These are phyloP conservation scores for Diachrysia chrysitis DNA, from an alignment of 2,888 invertebrate genomes.

Conservation along the genomic window DNA sequence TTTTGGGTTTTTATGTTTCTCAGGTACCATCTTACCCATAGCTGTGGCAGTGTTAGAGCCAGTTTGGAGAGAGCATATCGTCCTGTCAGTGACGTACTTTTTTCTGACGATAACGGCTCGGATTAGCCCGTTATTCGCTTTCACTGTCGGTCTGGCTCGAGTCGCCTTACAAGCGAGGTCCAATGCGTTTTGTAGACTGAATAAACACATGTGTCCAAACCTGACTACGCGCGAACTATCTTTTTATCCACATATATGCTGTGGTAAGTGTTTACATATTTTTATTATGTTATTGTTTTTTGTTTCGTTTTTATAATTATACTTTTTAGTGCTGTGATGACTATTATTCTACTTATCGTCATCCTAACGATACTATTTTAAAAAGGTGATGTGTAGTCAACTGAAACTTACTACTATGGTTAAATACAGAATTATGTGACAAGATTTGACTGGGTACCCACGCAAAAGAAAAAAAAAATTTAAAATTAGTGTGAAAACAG, in stretches of 20 bases:
- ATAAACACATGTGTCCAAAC: conserved; percentile 29
- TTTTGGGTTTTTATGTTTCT: not conserved
- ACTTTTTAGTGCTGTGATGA: no score
- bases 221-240: not conserved
- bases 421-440: no score
- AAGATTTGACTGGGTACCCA: no score
- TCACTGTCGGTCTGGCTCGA: conserved; percentile 15
- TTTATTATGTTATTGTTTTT: not conserved
- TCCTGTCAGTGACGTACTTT: not conserved
- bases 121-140: conserved; percentile 23
- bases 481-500: no score
- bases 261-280: conserved; percentile 32
- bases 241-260: conserved; percentile 19
- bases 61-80: not conserved
- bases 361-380: no score
- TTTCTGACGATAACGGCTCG: conserved; percentile 1
- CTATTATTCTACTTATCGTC: no score
- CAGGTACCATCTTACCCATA: conserved; percentile 38
- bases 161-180: conserved; percentile 26
- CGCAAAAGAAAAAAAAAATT: no score
- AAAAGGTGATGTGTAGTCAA: no score
- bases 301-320: no score
- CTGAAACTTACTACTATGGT: no score
- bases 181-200: conserved; percentile 35
- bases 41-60: conserved; percentile 10